Base-by-base conservation (phyloP, 2,888 invertebrate species). In the Entomobrya proxima region DNA sequence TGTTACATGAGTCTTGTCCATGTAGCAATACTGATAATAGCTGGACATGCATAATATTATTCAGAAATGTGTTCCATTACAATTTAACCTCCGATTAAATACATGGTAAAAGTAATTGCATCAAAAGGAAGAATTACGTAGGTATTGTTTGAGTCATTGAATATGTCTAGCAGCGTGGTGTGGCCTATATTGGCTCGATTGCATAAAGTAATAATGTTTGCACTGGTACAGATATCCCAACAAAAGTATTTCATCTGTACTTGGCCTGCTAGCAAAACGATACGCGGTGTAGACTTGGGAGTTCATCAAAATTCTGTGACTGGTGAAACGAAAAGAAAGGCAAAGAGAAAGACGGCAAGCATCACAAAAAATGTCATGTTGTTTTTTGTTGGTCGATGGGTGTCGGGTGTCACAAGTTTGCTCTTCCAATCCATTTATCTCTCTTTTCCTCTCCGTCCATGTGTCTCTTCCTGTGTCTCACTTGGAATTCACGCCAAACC, bases 401-500 rank as follows among this genome's bases (percentile, higher is more conserved):
- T 77, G 76, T 83, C 58, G 82, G 76, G 82, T 83, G 82, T 76
- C 82, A 76, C 75, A 83, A 76, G 76, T 84, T 84, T 84, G 24
- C 24, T 55, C 50, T 84, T 84, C 83, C 84, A 77, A 84, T 84
- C 84, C 84, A 84, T 84, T 84, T 84, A 83, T 83, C 76, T 83
- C 64, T 67, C 27, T 84, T 76, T 83, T 67, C 76, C 64, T 67
- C 27, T 80, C 24, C n/a, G 13, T 13, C 24, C 40, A 40, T 69
- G 61, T 69, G 69, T 40, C 44, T 69, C 35, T 74, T 50, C 32
- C 52, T 52, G 40, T 5, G 52, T 52, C 50, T 74, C 52, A 32
- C 18, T 74, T 52, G 50, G 74, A 50, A 74, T 74, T 50, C 74
- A 52, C 35, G 18, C 74, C 18, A 2, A 74, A 32, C 9, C 6